Conservation (phyloP, 2,113 vertebrate species). For the Myotis lucifugus region DNA sequence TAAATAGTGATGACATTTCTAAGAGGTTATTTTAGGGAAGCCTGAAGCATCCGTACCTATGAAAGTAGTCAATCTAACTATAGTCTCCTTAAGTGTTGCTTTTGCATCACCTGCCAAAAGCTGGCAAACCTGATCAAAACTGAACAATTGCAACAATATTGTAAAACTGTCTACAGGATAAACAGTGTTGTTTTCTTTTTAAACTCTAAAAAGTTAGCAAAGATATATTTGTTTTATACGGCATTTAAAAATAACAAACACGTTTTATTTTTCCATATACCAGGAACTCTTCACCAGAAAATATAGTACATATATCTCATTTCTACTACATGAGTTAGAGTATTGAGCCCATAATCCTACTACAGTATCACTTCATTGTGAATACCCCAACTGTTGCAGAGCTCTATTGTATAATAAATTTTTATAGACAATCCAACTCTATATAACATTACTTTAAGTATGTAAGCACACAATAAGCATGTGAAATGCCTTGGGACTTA, state of each 20-base stretch:
- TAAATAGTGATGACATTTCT: slow-evolving; percentile 20
- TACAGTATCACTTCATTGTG: background rate
- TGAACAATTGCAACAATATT: background rate
- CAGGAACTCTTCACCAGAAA: background rate
- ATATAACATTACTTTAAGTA: background rate
- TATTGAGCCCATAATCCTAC: background rate
- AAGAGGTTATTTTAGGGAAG: slow-evolving; percentile 24
- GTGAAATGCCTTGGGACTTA: background rate
- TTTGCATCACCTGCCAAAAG: background rate
- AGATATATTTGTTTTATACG: background rate
- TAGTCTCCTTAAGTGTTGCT: background rate
- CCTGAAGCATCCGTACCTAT: background rate
- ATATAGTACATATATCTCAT: background rate
- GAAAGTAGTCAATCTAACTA: slow-evolving; percentile 19
- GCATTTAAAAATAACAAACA: background rate
- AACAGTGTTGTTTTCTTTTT: background rate
- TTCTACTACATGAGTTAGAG: background rate
- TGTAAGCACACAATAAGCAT: background rate
- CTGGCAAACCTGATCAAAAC: slow-evolving; percentile 26
- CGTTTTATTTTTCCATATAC: background rate
- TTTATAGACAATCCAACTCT: background rate
- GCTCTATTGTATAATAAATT: background rate
- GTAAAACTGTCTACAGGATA: background rate
- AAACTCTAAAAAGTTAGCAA: background rate
- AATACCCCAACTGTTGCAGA: background rate